Evolutionary conservation across 1,140 invertebrate species (phyloP).

Genomic region (Zaprionus tsacasi): DNA sequence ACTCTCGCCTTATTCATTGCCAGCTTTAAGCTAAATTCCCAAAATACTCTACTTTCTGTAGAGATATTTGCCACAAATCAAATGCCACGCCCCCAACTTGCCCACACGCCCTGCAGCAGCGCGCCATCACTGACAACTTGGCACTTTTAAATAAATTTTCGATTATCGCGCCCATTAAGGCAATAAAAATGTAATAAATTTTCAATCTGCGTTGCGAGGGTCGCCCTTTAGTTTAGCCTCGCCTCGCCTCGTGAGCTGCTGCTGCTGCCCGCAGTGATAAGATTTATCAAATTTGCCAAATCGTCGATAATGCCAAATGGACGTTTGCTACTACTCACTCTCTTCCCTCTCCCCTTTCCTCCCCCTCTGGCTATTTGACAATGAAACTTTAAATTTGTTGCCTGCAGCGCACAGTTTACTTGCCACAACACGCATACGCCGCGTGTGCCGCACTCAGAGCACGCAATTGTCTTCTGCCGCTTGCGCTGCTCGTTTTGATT

Average conservation of each 20-base stretch:
- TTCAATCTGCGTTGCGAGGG: constrained; percentile 65
- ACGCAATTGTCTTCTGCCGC: constrained; percentile 52
- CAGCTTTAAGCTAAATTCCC: constrained; percentile 15
- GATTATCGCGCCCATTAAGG: constrained; percentile 81
- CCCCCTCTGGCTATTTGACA: constrained; percentile 53
- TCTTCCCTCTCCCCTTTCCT: too few relatives aligned
- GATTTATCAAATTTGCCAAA: constrained; percentile 77
- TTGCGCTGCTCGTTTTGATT: constrained; percentile 57
- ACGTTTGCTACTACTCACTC: constrained; percentile 28
- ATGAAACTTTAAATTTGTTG: constrained; percentile 53
- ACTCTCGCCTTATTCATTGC: background rate
- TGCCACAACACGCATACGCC: constrained; percentile 66
- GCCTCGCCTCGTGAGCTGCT: background rate
- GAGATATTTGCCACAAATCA: constrained; percentile 65
- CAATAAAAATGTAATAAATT: constrained; percentile 83
- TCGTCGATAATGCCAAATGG: constrained; percentile 79
- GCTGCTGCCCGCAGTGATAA: constrained; percentile 54
- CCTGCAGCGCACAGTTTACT: constrained; percentile 60
- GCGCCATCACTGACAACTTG: constrained; percentile 42
- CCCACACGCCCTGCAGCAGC: constrained; percentile 18
- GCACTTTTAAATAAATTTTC: constrained; percentile 81
- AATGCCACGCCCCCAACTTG: constrained; percentile 42
- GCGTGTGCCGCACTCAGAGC: constrained; percentile 34
- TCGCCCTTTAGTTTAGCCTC: constrained; percentile 37
- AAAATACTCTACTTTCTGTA: background rate